phyloP scores from a whole-genome alignment of 35 echinoderm and acorn worm species.

The Heliocidaris tuberculata region DNA sequence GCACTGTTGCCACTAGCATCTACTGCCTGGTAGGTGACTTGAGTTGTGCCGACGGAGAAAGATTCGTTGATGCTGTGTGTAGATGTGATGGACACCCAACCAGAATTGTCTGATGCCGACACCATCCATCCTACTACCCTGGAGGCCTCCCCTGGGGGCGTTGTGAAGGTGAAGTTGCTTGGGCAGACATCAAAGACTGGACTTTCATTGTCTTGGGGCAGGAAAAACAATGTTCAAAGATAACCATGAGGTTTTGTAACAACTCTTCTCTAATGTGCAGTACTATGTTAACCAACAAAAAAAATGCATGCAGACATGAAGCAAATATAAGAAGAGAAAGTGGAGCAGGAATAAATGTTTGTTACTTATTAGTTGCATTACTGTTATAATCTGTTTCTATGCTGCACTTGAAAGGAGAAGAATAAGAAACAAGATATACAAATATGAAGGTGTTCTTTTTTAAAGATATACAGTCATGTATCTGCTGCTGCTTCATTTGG shows the following conservation, averaged over 20 bases:
- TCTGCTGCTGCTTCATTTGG: too few species aligned
- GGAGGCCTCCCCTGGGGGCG: conserved; percentile 23
- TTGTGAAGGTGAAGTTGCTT: neutral
- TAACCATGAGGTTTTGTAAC: too few species aligned
- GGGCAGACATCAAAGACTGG: conserved; percentile 49
- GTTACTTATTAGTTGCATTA: too few species aligned
- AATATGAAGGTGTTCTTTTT: too few species aligned
- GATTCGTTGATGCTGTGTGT: neutral
- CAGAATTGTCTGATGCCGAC: conserved; percentile 54
- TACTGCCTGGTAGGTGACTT: neutral
- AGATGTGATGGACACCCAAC: neutral
- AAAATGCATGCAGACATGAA: neutral
- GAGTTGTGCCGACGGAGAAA: conserved; percentile 1
- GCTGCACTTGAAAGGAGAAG: too few species aligned
- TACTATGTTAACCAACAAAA: neutral
- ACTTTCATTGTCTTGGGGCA: neutral
- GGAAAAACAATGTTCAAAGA: neutral
- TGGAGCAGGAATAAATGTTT: too few species aligned
- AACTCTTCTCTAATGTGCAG: neutral
- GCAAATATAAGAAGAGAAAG: neutral
- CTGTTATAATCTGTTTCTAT: too few species aligned
- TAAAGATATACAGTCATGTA: too few species aligned
- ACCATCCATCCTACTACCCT: conserved; percentile 31
- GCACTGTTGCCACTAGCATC: conserved; percentile 43
- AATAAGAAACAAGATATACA: too few species aligned